Conservation (phyloP, 2,113 vertebrate genomes). For the Taxidea taxus region DNA sequence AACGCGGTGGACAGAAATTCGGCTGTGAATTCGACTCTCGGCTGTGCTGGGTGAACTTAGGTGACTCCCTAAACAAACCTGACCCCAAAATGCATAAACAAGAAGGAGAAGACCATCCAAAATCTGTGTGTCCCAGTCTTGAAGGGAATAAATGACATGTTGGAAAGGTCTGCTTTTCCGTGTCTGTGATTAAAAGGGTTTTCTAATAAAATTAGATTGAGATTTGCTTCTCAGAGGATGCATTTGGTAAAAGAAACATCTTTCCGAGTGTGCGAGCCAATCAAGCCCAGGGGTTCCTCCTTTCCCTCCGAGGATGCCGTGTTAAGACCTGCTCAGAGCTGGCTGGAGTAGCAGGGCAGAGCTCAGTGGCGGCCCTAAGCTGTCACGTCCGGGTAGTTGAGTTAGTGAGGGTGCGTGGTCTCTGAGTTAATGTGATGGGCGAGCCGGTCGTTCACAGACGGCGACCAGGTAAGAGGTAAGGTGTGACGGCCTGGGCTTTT, state of each 20-base stretch:
- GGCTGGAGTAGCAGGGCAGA: rapidly evolving
- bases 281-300: rapidly evolving
- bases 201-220: background rate
- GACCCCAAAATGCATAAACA: rapidly evolving
- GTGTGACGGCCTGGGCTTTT: no score
- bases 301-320: rapidly evolving
- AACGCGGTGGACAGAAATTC: rapidly evolving
- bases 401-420: background rate
- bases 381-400: background rate
- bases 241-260: background rate
- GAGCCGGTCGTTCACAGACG: no score
- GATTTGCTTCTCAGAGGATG: background rate
- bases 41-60: rapidly evolving
- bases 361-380: rapidly evolving
- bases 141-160: rapidly evolving
- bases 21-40: rapidly evolving
- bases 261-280: rapidly evolving
- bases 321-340: background rate
- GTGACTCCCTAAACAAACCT: background rate
- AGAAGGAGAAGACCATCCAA: rapidly evolving
- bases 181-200: rapidly evolving
- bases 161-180: background rate
- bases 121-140: background rate
- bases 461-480: no score
- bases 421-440: background rate